Conservation (phyloP, 2,113 vertebrate genomes). For the Nothoprocta pentlandii region DNA sequence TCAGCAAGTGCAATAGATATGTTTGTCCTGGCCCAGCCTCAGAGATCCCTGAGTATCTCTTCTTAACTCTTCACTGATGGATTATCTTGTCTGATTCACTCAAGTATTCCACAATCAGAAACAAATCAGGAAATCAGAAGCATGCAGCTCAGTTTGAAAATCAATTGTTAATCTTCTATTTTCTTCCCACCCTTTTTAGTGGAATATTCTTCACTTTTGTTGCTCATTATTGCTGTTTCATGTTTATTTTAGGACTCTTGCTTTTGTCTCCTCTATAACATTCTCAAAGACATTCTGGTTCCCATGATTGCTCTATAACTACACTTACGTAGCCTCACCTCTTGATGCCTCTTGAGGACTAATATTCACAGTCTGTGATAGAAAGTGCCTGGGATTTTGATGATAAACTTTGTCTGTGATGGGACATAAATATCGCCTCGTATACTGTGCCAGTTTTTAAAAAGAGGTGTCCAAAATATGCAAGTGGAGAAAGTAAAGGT, state of each 20-base stretch:
- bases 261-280: not conserved
- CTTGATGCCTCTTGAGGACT: not conserved
- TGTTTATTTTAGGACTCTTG: not conserved
- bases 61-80: not conserved
- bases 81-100: not conserved
- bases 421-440: not conserved
- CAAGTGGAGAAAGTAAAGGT: not conserved
- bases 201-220: not conserved
- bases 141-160: not conserved
- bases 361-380: not conserved
- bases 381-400: not conserved
- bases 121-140: not conserved
- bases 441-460: not conserved
- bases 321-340: not conserved
- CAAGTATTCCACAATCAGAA: not conserved
- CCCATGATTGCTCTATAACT: fast-evolving
- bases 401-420: not conserved
- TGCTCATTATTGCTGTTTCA: fast-evolving
- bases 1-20: not conserved
- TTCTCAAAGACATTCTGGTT: not conserved
- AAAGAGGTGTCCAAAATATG: not conserved
- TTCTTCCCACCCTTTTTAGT: not conserved
- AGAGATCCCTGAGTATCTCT: not conserved
- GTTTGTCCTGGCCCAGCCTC: not conserved
- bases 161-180: not conserved